phyloP scores from a whole-genome alignment of 2,888 invertebrate species.

The Agrochola litura region DNA sequence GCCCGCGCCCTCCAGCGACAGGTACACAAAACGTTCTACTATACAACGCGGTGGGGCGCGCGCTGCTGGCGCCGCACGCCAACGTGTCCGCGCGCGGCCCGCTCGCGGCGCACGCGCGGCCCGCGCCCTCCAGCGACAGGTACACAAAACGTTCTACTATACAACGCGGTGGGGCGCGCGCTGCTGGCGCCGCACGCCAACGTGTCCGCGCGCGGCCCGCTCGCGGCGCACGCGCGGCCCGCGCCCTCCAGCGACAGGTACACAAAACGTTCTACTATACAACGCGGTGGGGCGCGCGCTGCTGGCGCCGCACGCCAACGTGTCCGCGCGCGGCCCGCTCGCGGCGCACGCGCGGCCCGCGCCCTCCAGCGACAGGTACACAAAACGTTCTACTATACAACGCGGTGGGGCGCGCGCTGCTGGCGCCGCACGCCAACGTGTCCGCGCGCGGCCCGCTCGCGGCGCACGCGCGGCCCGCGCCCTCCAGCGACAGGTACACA shows the following conservation, averaged over 20 bases:
- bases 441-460: background rate
- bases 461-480: background rate
- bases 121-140: background rate
- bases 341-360: background rate
- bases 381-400: too few species aligned
- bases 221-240: background rate
- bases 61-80: background rate
- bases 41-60: conserved; percentile 46
- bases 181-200: conserved; percentile 2
- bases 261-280: too few species aligned
- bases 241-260: background rate
- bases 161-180: conserved; percentile 43
- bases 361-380: background rate
- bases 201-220: background rate
- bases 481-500: background rate
- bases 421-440: conserved; percentile 10
- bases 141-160: too few species aligned
- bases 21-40: too few species aligned
- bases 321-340: background rate
- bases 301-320: conserved; percentile 2
- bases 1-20: background rate
- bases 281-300: conserved; percentile 43
- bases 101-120: background rate
- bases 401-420: conserved; percentile 10
- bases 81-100: background rate